Evolutionary conservation across 2,888 invertebrate genomes (phyloP), one percentile per base, ranked within the genome.

Genomic region (Oscheius sp.): DNA sequence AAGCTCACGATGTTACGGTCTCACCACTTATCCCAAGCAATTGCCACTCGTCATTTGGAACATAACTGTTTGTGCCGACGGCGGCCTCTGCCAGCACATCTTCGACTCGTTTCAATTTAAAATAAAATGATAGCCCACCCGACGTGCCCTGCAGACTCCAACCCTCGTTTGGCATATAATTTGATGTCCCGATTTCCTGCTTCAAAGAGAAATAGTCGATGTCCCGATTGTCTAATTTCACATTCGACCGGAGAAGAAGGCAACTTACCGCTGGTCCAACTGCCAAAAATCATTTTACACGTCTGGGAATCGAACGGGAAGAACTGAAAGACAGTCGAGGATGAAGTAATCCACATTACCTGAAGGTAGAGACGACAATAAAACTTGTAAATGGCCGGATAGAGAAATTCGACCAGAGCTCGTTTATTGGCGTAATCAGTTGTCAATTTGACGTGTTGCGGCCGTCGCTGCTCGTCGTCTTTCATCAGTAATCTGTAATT

Each of bases 331-430:
- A 49, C 12, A 66, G 18, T 6, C 1, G 13, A 12, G 52, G 13
- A 1, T 12, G 18, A 27, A 12, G n/a, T n/a, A n/a, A n/a, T n/a
- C n/a, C n/a, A 21, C 25, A n/a, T 1, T 21, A 76, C 68, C 66
- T 74, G 74, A 9, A 78, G 68, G 41, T 76, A 68, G 25, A 78
- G 66, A 35, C 72, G 61, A 45, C 78, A 78, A 29, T 72, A 73
- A 71, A 78, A 74, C 21, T 73, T 76, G 53, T 66, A 76, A 27
- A 78, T 76, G 25, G 76, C 74, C 21, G 78, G 78, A 49, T 78
- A 78, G 21, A 76, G 56, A 16, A 78, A 72, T 27, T 72, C 69
- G 21, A 76, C 70, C 25, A 53, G 43, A 12, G 71, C n/a, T 16
- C 74, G 53, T 13, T 61, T 63, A 5, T 70, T 52, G 6, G 21